Conservation (phyloP, 2,797 vertebrate genomes). For the Synanceia verrucosa region DNA sequence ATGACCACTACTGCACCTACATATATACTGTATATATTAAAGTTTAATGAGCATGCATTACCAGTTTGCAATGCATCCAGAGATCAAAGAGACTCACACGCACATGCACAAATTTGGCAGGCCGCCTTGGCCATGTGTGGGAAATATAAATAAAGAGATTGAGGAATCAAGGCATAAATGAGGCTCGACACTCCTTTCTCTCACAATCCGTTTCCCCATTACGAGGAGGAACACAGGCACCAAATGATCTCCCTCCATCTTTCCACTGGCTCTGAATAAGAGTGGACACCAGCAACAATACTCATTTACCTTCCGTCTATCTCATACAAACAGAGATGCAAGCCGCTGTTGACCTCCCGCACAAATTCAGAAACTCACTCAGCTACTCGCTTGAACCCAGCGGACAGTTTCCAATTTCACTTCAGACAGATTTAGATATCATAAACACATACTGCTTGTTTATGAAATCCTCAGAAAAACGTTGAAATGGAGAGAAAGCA, state of each 20-base stretch:
- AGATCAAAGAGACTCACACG: constrained; percentile 31
- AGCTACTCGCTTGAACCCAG: constrained; percentile 26
- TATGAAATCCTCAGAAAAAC: constrained; percentile 45
- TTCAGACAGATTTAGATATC: constrained; percentile 43
- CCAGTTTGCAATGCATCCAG: constrained; percentile 21
- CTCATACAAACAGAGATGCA: constrained; percentile 58
- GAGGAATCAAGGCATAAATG: constrained; percentile 67
- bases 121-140: constrained; percentile 38
- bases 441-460: constrained; percentile 49
- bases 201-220: constrained; percentile 65
- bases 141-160: constrained; percentile 69
- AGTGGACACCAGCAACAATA: constrained; percentile 70
- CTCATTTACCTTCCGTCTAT: constrained; percentile 68
- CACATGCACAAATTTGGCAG: constrained; percentile 41
- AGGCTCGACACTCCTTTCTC: constrained; percentile 62
- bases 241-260: constrained; percentile 57
- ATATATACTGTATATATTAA: constrained; percentile 53
- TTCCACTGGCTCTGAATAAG: constrained; percentile 59
- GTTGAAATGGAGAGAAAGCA: constrained; percentile 25
- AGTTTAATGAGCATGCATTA: constrained; percentile 55
- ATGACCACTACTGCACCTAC: constrained; percentile 32
- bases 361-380: constrained; percentile 18
- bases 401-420: constrained; percentile 48
- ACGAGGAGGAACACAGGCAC: constrained; percentile 31
- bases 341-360: constrained; percentile 39